Evolutionary conservation across 1,140 invertebrate genomes (phyloP).

Genomic region (Oryctes rhinoceros): DNA sequence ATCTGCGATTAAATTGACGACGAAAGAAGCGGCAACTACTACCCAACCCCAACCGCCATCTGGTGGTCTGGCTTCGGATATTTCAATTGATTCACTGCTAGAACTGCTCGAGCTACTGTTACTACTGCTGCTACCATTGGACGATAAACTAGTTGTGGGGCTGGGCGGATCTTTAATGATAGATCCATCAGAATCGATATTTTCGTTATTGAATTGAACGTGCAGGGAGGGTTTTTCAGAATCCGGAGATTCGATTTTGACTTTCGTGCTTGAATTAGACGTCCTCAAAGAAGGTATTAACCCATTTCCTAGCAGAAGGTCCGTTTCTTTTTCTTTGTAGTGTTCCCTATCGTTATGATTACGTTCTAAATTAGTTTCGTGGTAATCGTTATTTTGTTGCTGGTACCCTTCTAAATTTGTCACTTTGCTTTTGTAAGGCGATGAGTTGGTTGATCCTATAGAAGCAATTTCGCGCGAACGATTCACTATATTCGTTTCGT

Average conservation of each 20-base stretch:
- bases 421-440: constrained; percentile 33
- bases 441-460: neutral
- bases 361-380: constrained; percentile 13
- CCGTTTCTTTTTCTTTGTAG: constrained; percentile 21
- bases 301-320: constrained; percentile 21
- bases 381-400: constrained; percentile 17
- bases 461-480: constrained; percentile 9
- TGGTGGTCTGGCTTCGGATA: constrained; percentile 73
- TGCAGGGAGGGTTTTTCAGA: constrained; percentile 64
- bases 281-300: constrained; percentile 9
- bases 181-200: constrained; percentile 56
- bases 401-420: constrained; percentile 27
- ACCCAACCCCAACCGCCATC: constrained; percentile 86
- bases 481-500: constrained; percentile 31
- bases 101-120: constrained; percentile 64
- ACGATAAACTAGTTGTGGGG: constrained; percentile 59
- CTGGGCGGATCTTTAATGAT: constrained; percentile 58
- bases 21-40: constrained; percentile 83
- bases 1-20: constrained; percentile 91
- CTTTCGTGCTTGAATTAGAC: constrained; percentile 29
- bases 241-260: constrained; percentile 49
- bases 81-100: constrained; percentile 69
- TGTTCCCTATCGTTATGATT: neutral
- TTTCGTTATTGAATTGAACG: constrained; percentile 68
- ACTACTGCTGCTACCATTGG: constrained; percentile 58